Conservation (phyloP, 2,113 vertebrate genomes). For the Illadopsis cleaveri region DNA sequence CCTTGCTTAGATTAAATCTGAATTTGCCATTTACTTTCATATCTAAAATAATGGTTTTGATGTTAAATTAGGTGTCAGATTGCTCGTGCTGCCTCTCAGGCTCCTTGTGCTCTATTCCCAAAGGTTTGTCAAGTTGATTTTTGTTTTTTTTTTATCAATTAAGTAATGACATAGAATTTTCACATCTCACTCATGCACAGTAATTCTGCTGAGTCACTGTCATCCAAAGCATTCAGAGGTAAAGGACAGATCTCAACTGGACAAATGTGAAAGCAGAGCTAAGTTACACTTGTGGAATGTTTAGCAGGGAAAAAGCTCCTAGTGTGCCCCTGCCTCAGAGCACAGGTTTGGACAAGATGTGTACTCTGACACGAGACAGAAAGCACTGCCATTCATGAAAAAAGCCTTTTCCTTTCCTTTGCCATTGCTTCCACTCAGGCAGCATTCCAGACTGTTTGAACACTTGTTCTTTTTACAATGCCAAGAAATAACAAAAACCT, state of each 20-base stretch:
- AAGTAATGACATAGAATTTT: not conserved
- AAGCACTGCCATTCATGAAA: not conserved
- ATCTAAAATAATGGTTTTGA: not conserved
- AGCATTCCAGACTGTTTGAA: conserved; percentile 33
- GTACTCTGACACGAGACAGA: not conserved
- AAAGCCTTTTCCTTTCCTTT: not conserved
- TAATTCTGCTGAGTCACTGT: not conserved
- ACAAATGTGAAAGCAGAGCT: not conserved
- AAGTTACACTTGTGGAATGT: not conserved
- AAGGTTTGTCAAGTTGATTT: not conserved
- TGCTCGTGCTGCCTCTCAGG: not conserved
- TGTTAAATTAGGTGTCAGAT: not conserved
- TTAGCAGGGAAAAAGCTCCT: not conserved
- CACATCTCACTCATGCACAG: not conserved
- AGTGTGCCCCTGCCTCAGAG: not conserved
- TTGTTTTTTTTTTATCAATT: not conserved
- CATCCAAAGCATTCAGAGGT: not conserved
- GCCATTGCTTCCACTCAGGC: not conserved
- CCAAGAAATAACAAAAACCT: not conserved
- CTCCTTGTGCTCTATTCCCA: not conserved
- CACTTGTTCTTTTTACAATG: not conserved
- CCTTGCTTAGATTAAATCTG: not conserved
- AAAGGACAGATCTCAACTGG: not conserved
- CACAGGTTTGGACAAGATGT: accelerated
- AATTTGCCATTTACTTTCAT: not conserved